Base-by-base conservation (phyloP, 1,140 invertebrate species). In the Apocrypta bakeri region DNA sequence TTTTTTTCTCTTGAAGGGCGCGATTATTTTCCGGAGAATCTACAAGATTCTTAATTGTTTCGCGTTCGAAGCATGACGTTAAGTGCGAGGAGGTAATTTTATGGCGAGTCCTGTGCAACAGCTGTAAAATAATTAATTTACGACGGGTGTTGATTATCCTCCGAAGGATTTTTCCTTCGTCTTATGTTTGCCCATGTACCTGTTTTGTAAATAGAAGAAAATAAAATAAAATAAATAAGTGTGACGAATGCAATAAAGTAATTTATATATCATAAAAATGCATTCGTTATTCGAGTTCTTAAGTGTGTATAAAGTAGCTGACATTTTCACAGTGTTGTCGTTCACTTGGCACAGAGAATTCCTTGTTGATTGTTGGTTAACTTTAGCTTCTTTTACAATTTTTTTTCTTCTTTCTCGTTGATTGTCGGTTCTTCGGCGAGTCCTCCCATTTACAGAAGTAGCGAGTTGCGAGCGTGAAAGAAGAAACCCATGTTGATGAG, bases 311-410 rank as follows among this genome's bases (percentile, higher is more conserved):
- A 56, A 37, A 56, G 48, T 21, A n/a, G 21, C 14, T 21, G 21
- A 56, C 48, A 7, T n/a, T 56, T 66, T 1, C 63, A 0, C 25
- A 25, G 2, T 24, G n/a, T 17, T 8, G 12, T 27, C 0, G 24
- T 66, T 25, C 63, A 27, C 27, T 66, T 29, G 24, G 63, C 63
- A 66, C 4, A n/a, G 21, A 66, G 63, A 9, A 2, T 27, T 14
- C 25, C 24, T 29, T 25, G 63, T 17, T 66, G 72, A 74, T 74
- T 61, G 72, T 25, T 42, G 27, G 25, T 74, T 74, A 61, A 72
- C 33, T 72, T 25, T 7, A 42, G 27, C 33, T 72, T 72, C 69
- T 40, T 29, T 72, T 72, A n/a, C 42, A 29, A 72, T 72, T 72
- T 72, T 40, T 17, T 37, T 72, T 72, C 24, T 17, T 37, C 21